Base-by-base conservation (phyloP, 2,797 vertebrate genomes). In the Gorsachius magnificus region DNA sequence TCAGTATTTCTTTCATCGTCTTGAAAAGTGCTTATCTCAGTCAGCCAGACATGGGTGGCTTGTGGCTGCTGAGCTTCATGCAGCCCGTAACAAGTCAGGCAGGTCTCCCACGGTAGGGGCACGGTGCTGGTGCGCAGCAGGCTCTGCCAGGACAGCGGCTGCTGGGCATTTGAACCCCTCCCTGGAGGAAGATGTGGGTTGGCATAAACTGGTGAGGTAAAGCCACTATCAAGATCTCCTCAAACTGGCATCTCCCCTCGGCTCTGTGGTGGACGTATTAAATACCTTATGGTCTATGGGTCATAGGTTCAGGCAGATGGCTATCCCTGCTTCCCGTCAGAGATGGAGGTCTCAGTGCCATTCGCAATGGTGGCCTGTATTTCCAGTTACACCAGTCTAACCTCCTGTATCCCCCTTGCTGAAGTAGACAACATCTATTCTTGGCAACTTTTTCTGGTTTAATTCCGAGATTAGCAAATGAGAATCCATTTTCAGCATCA, bases 61-160 rank as follows among this genome's bases (percentile, higher is more conserved):
- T 16, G 24, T 45, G 77, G 86, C 70, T 76, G 26, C 35, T 18
- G 31, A 69, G 25, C 36, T 11, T 69, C n/a, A 4, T 9, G 13
- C 11, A 1, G 11, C 3, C 68, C 2, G 2, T n/a, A n/a, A n/a
- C 11, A 6, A 41, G 63, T 21, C 35, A n/a, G 11, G 16, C 1
- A 0, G 33, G 16, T 38, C 1, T 82, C 29, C 50, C 0, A 0
- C 1, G 2, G 16, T 0, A 29, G 6, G 56, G 61, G 29, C 24
- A 33, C 0, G 0, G 13, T 0, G 6, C 29, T 2, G 3, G 16
- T 5, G 7, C 46, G 41, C 25, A 20, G 36, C 0, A 0, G 65
- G 33, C 45, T 85, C 24, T 51, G n/a, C 35, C 0, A 0, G 35
- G 48, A 45, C 26, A 29, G 75, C 0, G 0, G 13, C 66, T 26